Evolutionary conservation across 2,797 vertebrate genomes (phyloP), one percentile per base, ranked within the genome.

Genomic region (Tiaroga cobitis): DNA sequence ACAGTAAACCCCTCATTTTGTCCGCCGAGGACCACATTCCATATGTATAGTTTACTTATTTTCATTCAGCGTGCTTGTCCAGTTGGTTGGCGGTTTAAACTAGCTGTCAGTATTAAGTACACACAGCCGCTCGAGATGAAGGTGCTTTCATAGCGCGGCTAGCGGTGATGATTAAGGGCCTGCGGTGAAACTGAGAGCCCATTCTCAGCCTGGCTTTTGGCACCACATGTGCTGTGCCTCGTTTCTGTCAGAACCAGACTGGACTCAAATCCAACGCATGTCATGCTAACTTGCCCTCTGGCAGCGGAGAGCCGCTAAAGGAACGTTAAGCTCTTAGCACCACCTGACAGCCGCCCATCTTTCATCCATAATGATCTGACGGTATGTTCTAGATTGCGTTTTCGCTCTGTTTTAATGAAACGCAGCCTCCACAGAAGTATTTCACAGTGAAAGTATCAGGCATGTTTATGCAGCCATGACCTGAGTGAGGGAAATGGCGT

Each of bases 391-490:
- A 80, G 77, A 73, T 72, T 39, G 51, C 21, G 16, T 39, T 80
- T 85, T 76, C 41, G 2, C 16, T 67, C 69, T 4, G 56, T 74
- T 85, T 73, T 80, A 80, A 80, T 80, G 83, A 85, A 85, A 63
- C 6, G 21, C 65, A 73, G 81, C 37, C 37, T 21, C 26, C 21
- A 6, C 39, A 39, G 37, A 78, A 61, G 56, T 56, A 80, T 77
- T 74, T 80, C 67, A 81, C n/a, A n/a, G n/a, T 75, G 18, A 69
- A 73, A 26, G 54, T 86, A 51, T 82, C 74, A 54, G 46, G 54
- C 24, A 11, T 81, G 86, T 88, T 89, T 89, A 59, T 51, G 86
- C 46, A 83, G 87, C 65, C 39, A 26, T 75, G 39, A 88, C 81
- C 74, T 67, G 32, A 61, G 29, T 37, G n/a, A 51, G 49, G 82